Conservation (phyloP, 2,113 vertebrate species). For the Malurus alboscapulatus region DNA sequence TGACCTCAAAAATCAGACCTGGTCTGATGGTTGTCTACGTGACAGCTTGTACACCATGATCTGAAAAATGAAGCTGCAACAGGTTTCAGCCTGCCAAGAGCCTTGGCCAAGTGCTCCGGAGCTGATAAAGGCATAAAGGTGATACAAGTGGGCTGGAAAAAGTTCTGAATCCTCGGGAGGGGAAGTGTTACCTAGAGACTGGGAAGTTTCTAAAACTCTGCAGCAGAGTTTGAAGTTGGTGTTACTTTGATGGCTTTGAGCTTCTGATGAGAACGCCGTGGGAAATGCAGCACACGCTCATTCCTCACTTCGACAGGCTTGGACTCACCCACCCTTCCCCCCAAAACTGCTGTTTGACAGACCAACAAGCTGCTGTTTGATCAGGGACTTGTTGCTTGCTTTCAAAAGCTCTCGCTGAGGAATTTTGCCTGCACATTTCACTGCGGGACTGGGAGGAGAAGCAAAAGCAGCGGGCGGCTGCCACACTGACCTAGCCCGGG, state of each 20-base stretch:
- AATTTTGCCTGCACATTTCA: not conserved
- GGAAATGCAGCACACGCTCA: not conserved
- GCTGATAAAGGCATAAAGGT: slow-evolving; percentile 55
- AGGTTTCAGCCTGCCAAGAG: slow-evolving; percentile 10
- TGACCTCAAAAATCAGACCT: slow-evolving; percentile 30
- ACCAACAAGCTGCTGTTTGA: not conserved
- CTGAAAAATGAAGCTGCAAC: slow-evolving; percentile 20
- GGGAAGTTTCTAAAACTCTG: not conserved
- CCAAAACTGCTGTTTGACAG: not conserved
- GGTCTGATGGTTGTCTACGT: not conserved
- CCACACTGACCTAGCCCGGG: not conserved
- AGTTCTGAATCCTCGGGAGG: not conserved
- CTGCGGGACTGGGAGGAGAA: not conserved
- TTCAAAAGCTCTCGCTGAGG: not conserved
- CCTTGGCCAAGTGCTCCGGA: slow-evolving; percentile 11
- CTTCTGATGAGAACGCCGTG: not conserved
- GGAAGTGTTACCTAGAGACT: not conserved
- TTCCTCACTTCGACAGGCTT: not conserved
- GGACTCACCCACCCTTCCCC: not conserved
- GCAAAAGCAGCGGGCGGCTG: slow-evolving; percentile 25
- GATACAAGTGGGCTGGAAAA: slow-evolving; percentile 10
- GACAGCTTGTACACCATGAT: not conserved
- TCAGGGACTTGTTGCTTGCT: not conserved
- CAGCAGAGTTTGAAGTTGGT: not conserved
- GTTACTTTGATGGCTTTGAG: not conserved